Base-by-base conservation (phyloP, 2,113 vertebrate genomes). In the Chitala chitala region DNA sequence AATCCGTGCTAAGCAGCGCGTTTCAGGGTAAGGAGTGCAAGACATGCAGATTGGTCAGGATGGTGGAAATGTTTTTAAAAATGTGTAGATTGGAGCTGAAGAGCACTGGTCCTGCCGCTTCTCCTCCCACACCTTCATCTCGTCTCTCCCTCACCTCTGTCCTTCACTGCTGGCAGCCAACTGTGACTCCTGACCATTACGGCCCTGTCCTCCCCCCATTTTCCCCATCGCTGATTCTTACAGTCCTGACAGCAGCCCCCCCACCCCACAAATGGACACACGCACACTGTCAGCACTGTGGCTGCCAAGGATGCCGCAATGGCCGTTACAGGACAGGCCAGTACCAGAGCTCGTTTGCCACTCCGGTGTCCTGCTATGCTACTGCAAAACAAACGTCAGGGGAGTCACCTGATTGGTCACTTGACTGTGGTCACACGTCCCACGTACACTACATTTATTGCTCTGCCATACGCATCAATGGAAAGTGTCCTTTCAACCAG, bases 131-230 rank as follows among this genome's bases (percentile, higher is more conserved):
- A 4, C 44, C 44, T 12, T 5, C 24, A 26, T 24, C 20, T 24
- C 6, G 12, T 26, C 24, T 26, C 20, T 3, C 10, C 22, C 40
- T 48, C 44, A 40, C 53, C 71, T 44, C 71, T 44, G 71, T 38
- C 71, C 71, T 72, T 72, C 71, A 72, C 54, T 24, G 55, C 26
- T 55, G 58, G 54, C 71, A 63, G 71, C 56, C 71, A 61, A 56
- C 71, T 44, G 56, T 73, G 71, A 48, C 71, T 73, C 24, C 40
- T 48, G 56, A 38, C 71, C 71, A 73, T 73, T 63, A 63, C 42
- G 33, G 42, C 26, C 71, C 56, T 5, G 40, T 26, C 64, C 70
- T 26, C 22, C 54, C 22, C 54, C 24, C 70, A 58, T 59, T 59
- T 59, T 59, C 70, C 38, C 70, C 36, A 38, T 44, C 70, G 44